Conservation (phyloP, 2,888 invertebrate genomes). For the Sussaba pulchella region DNA sequence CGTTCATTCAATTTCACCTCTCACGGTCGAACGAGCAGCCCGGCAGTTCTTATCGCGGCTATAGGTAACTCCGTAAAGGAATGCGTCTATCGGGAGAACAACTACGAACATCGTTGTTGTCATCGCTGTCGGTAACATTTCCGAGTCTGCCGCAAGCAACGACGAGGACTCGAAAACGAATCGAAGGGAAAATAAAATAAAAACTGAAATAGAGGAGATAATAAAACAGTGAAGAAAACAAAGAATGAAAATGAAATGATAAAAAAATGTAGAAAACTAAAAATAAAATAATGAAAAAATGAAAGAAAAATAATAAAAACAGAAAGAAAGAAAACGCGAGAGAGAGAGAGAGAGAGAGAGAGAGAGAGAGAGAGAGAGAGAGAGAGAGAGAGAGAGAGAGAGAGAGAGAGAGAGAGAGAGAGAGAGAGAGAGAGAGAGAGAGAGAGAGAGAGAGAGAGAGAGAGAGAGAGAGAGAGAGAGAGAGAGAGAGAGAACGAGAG, state of each 20-base stretch:
- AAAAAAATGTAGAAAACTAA: constrained; percentile 9
- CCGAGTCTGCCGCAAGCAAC: constrained; percentile 25
- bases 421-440: no score
- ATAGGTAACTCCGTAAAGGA: constrained; percentile 47
- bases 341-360: no score
- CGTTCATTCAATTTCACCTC: constrained; percentile 62
- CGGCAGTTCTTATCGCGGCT: constrained; percentile 47
- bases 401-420: no score
- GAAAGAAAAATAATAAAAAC: constrained; percentile 2
- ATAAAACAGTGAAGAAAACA: background rate
- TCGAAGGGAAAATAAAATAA: background rate
- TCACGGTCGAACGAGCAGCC: constrained; percentile 53
- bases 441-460: constrained; percentile 11
- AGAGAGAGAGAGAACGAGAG: constrained; percentile 3
- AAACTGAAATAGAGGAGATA: background rate
- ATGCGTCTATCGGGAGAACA: constrained; percentile 15
- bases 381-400: no score
- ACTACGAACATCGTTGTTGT: constrained; percentile 23
- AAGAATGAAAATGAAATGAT: constrained; percentile 1
- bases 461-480: constrained; percentile 6
- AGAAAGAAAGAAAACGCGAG: constrained; percentile 12
- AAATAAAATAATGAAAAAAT: background rate
- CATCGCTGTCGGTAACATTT: constrained; percentile 39
- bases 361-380: no score
- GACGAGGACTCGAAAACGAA: constrained; percentile 21